Evolutionary conservation across 1,140 invertebrate species (phyloP), one percentile per base, ranked within the genome.

Genomic region (Physella acuta): DNA sequence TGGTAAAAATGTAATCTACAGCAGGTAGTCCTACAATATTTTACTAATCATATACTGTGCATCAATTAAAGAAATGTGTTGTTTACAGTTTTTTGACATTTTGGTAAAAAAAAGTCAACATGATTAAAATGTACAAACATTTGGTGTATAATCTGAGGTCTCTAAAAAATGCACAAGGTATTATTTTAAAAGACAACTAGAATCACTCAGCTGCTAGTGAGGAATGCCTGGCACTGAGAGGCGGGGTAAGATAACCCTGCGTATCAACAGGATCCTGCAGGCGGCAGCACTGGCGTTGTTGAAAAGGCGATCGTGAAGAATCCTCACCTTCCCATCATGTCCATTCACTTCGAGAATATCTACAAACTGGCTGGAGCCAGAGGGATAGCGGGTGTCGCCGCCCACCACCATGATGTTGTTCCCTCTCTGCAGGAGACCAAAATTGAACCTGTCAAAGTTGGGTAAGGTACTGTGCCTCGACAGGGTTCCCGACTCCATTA

Each of bases 361-460:
- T 36, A 63, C 74, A 70, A 73, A 75, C 33, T 73, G 71, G 17
- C 67, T 64, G 4, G 65, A 68, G 3, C 65, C 69, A 11, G 74
- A 75, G 4, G 74, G 74, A 55, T 75, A 75, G 11, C 74, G 63
- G 3, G 74, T 75, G 28, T 75, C 74, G n/a, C 74, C 74, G 24
- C 75, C 75, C n/a, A 75, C 71, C 31, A 78, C 63, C n/a, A 78
- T 28, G 30, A 74, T 44, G 58, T 55, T 65, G 30, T 44, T 67
- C 2, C 68, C 70, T 28, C 65, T 66, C 24, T 75, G 69, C 0
- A 73, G 68, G 26, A 74, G 59, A 11, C 75, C 75, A 74, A 78
- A 76, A 39, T 74, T 76, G 58, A 73, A 78, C 0, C 76, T 53
- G 44, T 78, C 70, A 70, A 78, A 78, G 60, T 71, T 71, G 28